Evolutionary conservation across 2,113 vertebrate genomes (phyloP).

Genomic region (Eolophus roseicapilla): DNA sequence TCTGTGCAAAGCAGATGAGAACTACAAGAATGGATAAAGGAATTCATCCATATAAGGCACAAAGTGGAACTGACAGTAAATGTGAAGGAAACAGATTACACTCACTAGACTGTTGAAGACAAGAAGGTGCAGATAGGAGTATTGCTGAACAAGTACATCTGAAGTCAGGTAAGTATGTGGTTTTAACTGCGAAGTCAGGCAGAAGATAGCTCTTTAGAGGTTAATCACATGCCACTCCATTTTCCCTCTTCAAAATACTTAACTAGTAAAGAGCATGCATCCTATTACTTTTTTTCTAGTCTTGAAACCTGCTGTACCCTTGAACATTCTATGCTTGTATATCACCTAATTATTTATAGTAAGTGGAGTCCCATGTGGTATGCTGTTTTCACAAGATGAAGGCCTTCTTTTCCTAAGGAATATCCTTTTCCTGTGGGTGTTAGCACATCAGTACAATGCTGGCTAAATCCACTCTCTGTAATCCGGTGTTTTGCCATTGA

Average conservation of each 20-base stretch:
- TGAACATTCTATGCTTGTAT: neutral
- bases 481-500: neutral
- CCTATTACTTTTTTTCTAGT: neutral
- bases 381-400: neutral
- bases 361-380: neutral
- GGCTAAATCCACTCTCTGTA: neutral
- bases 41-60: neutral
- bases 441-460: neutral
- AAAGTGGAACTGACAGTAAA: neutral
- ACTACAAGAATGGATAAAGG: neutral
- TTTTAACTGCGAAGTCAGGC: neutral
- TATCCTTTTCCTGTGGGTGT: neutral
- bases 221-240: neutral
- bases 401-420: neutral
- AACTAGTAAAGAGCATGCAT: neutral
- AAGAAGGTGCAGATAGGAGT: neutral
- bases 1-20: neutral
- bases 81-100: neutral
- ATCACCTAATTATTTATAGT: neutral
- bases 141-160: neutral
- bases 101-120: neutral
- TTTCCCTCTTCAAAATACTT: neutral
- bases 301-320: neutral
- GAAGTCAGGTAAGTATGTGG: neutral
- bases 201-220: neutral